Conservation (phyloP, 2,888 invertebrate species). For the Metacarcinus magister region DNA sequence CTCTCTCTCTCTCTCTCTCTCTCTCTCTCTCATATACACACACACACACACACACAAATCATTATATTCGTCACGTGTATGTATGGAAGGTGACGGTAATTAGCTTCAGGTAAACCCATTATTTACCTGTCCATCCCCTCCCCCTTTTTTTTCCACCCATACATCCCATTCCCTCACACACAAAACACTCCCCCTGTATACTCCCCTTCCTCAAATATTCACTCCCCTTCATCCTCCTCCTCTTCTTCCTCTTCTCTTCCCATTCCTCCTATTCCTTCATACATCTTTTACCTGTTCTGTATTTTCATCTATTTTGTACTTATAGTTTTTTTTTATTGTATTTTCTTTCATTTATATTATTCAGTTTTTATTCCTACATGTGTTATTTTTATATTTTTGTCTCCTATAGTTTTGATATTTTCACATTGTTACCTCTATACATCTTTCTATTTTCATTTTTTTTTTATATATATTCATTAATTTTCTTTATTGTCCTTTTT, state of each 20-base stretch:
- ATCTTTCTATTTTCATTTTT: not conserved
- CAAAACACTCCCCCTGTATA: not conserved
- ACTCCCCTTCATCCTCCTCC: no score
- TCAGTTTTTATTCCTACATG: no score
- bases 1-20: not conserved
- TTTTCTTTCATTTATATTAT: no score
- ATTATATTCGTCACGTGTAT: not conserved
- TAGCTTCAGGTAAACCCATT: slow-evolving; percentile 32
- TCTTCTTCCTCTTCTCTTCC: slow-evolving; percentile 47
- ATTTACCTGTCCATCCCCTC: not conserved
- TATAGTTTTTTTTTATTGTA: no score
- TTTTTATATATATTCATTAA: not conserved
- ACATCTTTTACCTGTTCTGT: no score
- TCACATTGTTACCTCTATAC: not conserved
- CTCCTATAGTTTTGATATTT: not conserved
- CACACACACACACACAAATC: not conserved
- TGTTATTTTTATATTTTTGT: not conserved
- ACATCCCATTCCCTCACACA: not conserved
- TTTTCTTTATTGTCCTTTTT: not conserved
- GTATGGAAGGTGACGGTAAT: not conserved
- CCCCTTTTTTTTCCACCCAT: not conserved
- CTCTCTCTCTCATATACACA: no score
- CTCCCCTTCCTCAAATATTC: not conserved
- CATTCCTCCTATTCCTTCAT: slow-evolving; percentile 40
- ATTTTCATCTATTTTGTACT: no score